Base-by-base conservation (phyloP, 1,140 invertebrate genomes). In the Pararge aegeria region DNA sequence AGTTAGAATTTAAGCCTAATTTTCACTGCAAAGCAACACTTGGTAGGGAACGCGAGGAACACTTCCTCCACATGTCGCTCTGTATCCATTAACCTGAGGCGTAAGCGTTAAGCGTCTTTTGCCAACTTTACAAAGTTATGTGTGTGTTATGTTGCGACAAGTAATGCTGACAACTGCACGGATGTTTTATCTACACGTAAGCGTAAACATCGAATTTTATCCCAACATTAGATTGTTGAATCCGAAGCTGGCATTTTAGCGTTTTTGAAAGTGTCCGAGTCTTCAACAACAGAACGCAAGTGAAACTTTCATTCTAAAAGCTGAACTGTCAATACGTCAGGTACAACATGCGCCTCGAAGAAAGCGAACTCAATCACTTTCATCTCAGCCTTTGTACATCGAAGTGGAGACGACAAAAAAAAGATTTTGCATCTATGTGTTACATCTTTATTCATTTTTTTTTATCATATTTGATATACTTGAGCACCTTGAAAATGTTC, bases 361-460 rank as follows among this genome's bases (percentile, higher is more conserved):
- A 80, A 78, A 82, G 71, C 68, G 72, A 80, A 76, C 70, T 74
- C 78, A 78, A 81, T 83, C 80, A 86, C 83, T 86, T 86, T 86
- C 80, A 85, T 85, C 72, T 78, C 59, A 54, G 61, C 56, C 67
- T 74, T 74, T 81, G 69, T 75, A 53, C 57, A 48, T 49, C 58
- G 73, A 74, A 74, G 78, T 78, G 78, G 75, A 80, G 72, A 73
- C 60, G 66, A 81, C 74, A 75, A 81, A 73, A 76, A 80, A 73
- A 27, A 37, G 79, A 80, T 79, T 63, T 82, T 68, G 77, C 78
- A 83, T 85, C 82, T 83, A 83, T 83, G 75, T 81, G 78, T 75
- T 79, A 86, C 80, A 82, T 83, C 80, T 68, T 65, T 66, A 64
- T 73, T 12, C 12, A 12, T 78, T 75, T 75, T 77, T 82, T 80